These are phyloP conservation scores for Anguilla rostrata DNA, from an alignment of 2,113 vertebrate genomes.

Conservation along the genomic window DNA sequence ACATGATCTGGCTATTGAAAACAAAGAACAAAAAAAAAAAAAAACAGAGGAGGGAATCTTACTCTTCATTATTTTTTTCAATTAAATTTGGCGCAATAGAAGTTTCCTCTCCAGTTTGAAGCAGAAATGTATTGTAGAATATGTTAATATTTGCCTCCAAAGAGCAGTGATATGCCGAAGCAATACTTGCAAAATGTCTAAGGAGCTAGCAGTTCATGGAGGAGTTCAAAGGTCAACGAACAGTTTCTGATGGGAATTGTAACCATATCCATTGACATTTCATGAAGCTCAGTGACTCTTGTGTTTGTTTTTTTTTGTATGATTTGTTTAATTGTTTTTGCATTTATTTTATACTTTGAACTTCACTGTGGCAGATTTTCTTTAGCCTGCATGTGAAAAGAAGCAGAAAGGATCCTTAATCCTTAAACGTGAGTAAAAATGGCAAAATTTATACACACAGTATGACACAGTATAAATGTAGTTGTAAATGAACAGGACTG, in stretches of 20 bases:
- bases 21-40: background rate
- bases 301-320: background rate
- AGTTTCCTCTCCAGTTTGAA: background rate
- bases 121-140: slow-evolving; percentile 3
- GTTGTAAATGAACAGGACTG: background rate
- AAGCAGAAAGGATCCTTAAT: too few relatives aligned
- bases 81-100: background rate
- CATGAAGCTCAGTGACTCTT: background rate
- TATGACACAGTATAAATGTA: background rate
- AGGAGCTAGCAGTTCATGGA: background rate
- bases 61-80: background rate
- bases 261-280: slow-evolving; percentile 9
- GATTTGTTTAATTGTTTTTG: background rate
- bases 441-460: background rate
- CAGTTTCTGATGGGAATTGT: slow-evolving; percentile 13
- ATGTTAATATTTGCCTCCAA: slow-evolving; percentile 20
- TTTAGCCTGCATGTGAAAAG: background rate
- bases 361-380: background rate
- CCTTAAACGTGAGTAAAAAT: background rate
- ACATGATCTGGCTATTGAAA: background rate
- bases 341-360: background rate
- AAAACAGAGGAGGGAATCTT: background rate
- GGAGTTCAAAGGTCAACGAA: slow-evolving; percentile 2
- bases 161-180: slow-evolving; percentile 19
- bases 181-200: slow-evolving; percentile 30